Conservation (phyloP, 2,888 invertebrate species). For the Campoletis raptor region DNA sequence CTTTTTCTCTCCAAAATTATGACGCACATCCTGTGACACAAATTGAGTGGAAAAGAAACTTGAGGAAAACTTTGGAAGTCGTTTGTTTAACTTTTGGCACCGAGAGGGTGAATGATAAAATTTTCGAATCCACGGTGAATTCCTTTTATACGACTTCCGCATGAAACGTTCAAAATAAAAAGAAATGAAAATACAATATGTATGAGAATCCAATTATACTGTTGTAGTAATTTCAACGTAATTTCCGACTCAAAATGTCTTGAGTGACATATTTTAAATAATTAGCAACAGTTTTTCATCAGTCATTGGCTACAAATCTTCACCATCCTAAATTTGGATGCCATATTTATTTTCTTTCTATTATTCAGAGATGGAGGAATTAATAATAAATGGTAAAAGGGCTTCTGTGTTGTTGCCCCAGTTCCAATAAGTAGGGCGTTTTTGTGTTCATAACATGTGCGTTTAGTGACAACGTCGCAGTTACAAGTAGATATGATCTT, state of each 20-base stretch:
- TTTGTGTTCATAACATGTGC: background rate
- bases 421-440: background rate
- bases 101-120: background rate
- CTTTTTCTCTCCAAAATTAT: background rate
- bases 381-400: background rate
- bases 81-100: background rate
- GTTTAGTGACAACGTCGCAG: background rate
- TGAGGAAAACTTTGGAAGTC: background rate
- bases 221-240: too few relatives aligned
- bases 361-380: background rate
- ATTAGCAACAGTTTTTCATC: background rate
- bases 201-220: background rate
- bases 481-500: background rate
- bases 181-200: background rate
- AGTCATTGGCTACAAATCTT: background rate
- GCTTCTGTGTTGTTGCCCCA: background rate
- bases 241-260: too few relatives aligned
- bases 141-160: slow-evolving; percentile 9
- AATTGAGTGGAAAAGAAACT: background rate
- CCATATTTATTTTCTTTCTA: background rate
- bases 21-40: background rate
- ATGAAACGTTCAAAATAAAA: background rate
- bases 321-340: background rate
- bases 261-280: background rate
- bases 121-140: background rate